Evolutionary conservation across 2,797 vertebrate species (phyloP).

Genomic region (Spizella passerina): DNA sequence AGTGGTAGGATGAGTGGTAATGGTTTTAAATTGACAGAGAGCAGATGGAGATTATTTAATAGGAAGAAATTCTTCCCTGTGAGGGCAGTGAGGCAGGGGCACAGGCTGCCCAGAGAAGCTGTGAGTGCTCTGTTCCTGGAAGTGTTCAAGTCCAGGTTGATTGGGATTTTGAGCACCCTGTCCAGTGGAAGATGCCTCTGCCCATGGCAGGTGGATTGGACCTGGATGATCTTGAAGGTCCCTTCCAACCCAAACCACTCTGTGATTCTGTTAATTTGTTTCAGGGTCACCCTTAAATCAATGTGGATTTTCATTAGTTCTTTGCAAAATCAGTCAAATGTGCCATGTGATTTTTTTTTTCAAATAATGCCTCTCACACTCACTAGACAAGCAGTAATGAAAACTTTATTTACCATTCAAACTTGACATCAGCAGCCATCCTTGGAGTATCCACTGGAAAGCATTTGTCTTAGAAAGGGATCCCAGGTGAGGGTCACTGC

Average conservation of each 20-base stretch:
- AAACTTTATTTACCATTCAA: neutral
- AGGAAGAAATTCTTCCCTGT: neutral
- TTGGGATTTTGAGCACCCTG: neutral
- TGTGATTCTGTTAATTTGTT: neutral
- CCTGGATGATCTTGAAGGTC: neutral
- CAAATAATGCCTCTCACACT: neutral
- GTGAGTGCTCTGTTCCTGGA: neutral
- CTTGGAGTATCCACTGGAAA: neutral
- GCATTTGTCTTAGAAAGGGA: neutral
- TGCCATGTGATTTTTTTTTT: neutral
- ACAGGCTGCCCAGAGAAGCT: neutral
- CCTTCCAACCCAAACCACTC: neutral
- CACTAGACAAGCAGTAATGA: neutral
- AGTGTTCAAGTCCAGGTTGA: neutral
- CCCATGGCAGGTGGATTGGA: fast-evolving
- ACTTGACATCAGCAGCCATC: neutral
- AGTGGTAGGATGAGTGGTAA: neutral
- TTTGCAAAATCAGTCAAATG: neutral
- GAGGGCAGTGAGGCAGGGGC: neutral
- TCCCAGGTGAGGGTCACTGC: neutral
- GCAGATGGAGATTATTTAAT: neutral
- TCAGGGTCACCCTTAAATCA: neutral
- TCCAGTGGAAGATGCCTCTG: neutral
- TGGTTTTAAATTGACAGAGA: neutral
- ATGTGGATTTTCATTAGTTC: neutral